Base-by-base conservation (phyloP, 2,113 vertebrate genomes). In the Ammodytes dubius region DNA sequence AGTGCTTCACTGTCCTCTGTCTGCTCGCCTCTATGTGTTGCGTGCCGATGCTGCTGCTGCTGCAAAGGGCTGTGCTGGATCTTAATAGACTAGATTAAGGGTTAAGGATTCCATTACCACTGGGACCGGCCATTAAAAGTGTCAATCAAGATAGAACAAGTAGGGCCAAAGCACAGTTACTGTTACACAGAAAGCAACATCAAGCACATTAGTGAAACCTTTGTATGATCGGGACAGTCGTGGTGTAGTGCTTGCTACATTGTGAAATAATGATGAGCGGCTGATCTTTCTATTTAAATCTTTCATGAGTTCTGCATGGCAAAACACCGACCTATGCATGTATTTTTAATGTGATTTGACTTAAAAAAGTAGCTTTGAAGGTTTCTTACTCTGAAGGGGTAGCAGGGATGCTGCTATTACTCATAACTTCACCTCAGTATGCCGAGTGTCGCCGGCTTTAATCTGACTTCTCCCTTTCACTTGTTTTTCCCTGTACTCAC, bases 331-430 rank as follows among this genome's bases (percentile, higher is more conserved):
- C 27, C 70, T 74, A 14, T 68, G 42, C 45, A 85, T 91, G 61
- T 72, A 74, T 90, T 76, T 91, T 91, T 87, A 61, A 90, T 89
- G 46, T 2, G 50, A 59, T 83, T 56, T 71, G 63, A 78, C 39
- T 82, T 84, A 43, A 79, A 79, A 27, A 59, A 75, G 60, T 19
- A 61, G 60, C 50, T 82, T 69, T 74, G 57, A 82, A 68, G 78
- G 47, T 45, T 66, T 75, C 68, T 79, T 50, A 8, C 45, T 57
- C 40, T 78, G 61, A 82, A 47, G 3, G 39, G 60, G 56, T 3
- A 71, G 42, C 19, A 58, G 54, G 37, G 60, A 15, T 6, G 35
- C 19, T 45, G 19, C 15, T 39, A 52, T 53, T 0, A 43, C 17
- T 57, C 43, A 4, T 17, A 54, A 65, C 10, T 37, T 39, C 46